Base-by-base conservation (phyloP, 2,797 vertebrate species). In the Sebastes ruberrimus region DNA sequence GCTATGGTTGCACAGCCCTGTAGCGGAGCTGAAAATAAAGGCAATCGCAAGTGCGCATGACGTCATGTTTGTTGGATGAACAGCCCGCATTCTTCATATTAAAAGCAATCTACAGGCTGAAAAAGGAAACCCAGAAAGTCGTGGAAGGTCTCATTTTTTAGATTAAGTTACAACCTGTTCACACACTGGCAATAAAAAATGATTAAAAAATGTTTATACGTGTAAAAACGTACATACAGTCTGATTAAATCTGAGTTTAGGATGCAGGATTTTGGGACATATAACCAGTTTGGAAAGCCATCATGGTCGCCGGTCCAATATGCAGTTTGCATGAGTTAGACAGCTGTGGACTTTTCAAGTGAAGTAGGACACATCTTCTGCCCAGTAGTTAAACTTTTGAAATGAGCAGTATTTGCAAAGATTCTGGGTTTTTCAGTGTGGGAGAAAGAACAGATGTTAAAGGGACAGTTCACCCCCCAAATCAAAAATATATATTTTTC, bases 1-100 rank as follows among this genome's bases (percentile, higher is more conserved):
- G 35, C 35, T 38, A 14, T 14, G 35, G 13, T 38, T 38, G 35
- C 35, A 38, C 35, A 38, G 35, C 35, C 35, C 35, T 14, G 35
- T 14, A 38, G 35, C 35, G 35, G 35, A 38, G 35, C 35, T 38
- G 35, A 38, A 38, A 38, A 38, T 38, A 38, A 38, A 38, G 35
- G 35, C 13, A 1, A 0, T 6, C 0, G 2, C 13, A 0, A 38
- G 13, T 38, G 35, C 1, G 5, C 35, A 38, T 38, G 35, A 38
- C 13, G 35, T 38, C 13, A 14, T 13, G 3, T 14, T 38, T 0
- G 35, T 38, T 38, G 35, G 35, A 38, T 38, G 2, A 38, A 38
- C 35, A 38, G 13, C 13, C 2, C 2, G 1, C 35, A 1, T 38
- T 38, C 35, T 38, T 38, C 35, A 38, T 38, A 38, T 38, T 38